Conservation (phyloP, 1,140 invertebrate genomes). For the Sycophaga agraensis region DNA sequence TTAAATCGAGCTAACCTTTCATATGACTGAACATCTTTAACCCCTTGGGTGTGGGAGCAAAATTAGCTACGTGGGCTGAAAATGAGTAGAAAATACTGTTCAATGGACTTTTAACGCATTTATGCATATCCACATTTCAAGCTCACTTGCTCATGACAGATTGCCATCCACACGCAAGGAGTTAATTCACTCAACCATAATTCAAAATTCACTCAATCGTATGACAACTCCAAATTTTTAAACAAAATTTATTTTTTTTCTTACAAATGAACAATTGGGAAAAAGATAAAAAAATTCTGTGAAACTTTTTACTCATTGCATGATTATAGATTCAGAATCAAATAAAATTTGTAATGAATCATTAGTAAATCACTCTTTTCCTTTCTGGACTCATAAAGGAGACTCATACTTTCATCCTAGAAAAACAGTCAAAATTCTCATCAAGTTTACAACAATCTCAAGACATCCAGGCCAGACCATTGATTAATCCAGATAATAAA, state of each 20-base stretch:
- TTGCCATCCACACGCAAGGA: conserved; percentile 31
- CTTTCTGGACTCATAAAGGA: too few species aligned
- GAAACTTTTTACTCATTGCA: too few species aligned
- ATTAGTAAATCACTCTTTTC: conserved; percentile 2
- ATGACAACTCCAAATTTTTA: conserved; percentile 1
- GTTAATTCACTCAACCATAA: conserved; percentile 30
- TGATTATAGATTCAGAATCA: neutral
- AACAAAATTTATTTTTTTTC: neutral
- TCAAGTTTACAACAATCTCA: conserved; percentile 17
- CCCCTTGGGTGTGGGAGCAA: conserved; percentile 32
- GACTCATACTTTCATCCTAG: conserved; percentile 10
- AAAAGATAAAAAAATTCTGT: too few species aligned
- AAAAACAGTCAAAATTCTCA: conserved; percentile 1
- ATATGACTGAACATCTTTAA: conserved; percentile 28
- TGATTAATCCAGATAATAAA: too few species aligned
- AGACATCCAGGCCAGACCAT: conserved; percentile 18
- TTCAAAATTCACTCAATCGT: conserved; percentile 21
- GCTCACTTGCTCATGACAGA: conserved; percentile 31
- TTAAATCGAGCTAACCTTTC: conserved; percentile 29
- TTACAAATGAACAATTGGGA: too few species aligned
- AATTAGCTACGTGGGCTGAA: conserved; percentile 24
- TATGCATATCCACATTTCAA: conserved; percentile 31
- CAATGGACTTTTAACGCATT: conserved; percentile 24
- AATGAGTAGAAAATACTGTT: conserved; percentile 31
- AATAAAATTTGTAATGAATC: conserved; percentile 7